Base-by-base conservation (phyloP, 2,797 vertebrate genomes). In the Picus viridis region DNA sequence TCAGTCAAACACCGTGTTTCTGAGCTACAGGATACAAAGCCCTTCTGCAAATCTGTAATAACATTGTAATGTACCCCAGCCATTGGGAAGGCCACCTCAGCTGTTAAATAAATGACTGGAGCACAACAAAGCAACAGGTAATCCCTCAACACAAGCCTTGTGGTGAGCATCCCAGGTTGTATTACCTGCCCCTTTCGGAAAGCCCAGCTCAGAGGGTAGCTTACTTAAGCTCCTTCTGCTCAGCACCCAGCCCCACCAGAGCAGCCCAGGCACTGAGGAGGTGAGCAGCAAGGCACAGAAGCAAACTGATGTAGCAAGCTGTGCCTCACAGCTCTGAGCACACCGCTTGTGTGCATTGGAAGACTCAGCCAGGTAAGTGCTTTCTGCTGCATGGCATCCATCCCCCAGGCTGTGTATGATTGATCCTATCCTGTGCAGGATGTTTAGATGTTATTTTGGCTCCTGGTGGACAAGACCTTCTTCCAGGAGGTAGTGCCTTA, bases 221-320 rank as follows among this genome's bases (percentile, higher is more conserved):
- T 89, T 92, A 75, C 62, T 93, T 94, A 96, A 96, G 53, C 47
- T 49, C n/a, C 26, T 57, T 83, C 70, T 64, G 41, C 68, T 39
- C 22, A 17, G 76, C 54, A 61, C 16, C n/a, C 67, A 87, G 5
- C 63, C 63, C 72, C 0, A 0, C 30, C 53, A 56, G 53, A 43
- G 69, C 24, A 76, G 30, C 62, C 45, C 57, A 47, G 91, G 63
- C 59, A 90, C 63, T 34, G 13, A 62, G 18, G 32, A 91, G 85
- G 56, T 39, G 82, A 97, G 88, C 43, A 49, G 18, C 34, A 59
- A 57, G 49, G 16, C 49, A 39, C 34, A 70, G 84, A 79, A 69
- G 51, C 36, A 57, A 36, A 85, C 29, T 1, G 2, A 10, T 36
- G 27, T 18, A 83, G 81, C 36, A 87, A 23, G 75, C 6, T 47